phyloP scores from a whole-genome alignment of 2,888 invertebrate species.

The Bombyx huttoni region DNA sequence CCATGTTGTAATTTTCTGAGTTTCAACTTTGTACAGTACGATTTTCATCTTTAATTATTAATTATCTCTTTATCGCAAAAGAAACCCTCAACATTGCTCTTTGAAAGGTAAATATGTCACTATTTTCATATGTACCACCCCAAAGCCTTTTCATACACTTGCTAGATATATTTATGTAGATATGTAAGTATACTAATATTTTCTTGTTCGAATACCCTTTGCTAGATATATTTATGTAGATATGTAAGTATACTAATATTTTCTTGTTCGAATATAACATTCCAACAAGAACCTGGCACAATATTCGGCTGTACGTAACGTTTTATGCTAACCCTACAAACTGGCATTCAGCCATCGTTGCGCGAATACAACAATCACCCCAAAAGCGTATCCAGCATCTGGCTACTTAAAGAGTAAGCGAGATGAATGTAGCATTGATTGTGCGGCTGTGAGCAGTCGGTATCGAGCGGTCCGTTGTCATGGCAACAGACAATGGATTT shows the following conservation, averaged over 20 bases:
- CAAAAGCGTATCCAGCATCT: constrained; percentile 52
- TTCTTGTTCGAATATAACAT: constrained; percentile 47
- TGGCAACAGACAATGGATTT: constrained; percentile 72
- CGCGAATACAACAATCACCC: constrained; percentile 45
- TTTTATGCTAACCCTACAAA: constrained; percentile 55
- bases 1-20: no score
- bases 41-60: not conserved
- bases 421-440: constrained; percentile 56
- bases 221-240: no score
- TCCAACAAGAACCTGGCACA: constrained; percentile 50
- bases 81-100: not conserved
- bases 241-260: constrained; percentile 24
- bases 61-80: not conserved
- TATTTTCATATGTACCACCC: not conserved
- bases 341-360: constrained; percentile 59
- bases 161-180: no score
- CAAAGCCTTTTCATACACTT: no score
- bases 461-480: constrained; percentile 68
- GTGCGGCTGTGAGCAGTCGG: constrained; percentile 40
- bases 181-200: constrained; percentile 24
- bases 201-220: constrained; percentile 48
- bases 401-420: constrained; percentile 52
- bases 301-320: constrained; percentile 23
- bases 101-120: not conserved
- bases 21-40: not conserved